Base-by-base conservation (phyloP, 1,140 invertebrate species). In the Zaprionus nigranus region DNA sequence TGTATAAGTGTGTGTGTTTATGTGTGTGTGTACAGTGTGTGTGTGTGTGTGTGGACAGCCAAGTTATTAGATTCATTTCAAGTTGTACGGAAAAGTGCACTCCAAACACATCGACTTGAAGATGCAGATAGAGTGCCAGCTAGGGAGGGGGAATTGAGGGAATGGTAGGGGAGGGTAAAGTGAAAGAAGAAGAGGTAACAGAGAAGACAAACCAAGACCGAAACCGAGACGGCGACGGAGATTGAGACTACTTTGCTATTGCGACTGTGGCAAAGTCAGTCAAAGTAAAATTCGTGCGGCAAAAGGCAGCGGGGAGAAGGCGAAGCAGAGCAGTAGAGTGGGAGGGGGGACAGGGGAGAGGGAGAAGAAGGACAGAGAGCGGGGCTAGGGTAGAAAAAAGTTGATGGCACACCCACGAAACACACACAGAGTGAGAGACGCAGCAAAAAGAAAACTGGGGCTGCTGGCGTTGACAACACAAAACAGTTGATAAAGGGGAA, bases 51-150 rank as follows among this genome's bases (percentile, higher is more conserved):
- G 68, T 71, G 75, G 66, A 46, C 24, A 72, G 71, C 58, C 72
- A 90, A 90, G 85, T 88, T 90, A 88, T 88, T 88, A 88, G 85
- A 88, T 88, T 88, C 85, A 88, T 88, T 88, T 90, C 85, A 90
- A 88, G 85, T 88, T 90, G 79, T 71, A 66, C 66, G 79, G 75
- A 67, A 90, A 88, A 90, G 85, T 90, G 86, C 85, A 88, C 85
- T 90, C 72, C 68, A 88, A 90, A 88, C 85, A 90, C 71, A 71
- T 58, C 75, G 77, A 77, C 83, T 70, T 60, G 38, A 56, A 58
- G 56, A 58, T 66, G 38, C 26, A 22, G 26, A 36, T 30, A 17
- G 26, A 67, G 7, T 24, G 46, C 20, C 40, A 46, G 40, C 15
- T 5, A 2, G 11, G 12, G 2, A 49, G 11, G 7, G 46, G 46